Conservation (phyloP, 2,888 invertebrate genomes). For the Sinelater perroti region DNA sequence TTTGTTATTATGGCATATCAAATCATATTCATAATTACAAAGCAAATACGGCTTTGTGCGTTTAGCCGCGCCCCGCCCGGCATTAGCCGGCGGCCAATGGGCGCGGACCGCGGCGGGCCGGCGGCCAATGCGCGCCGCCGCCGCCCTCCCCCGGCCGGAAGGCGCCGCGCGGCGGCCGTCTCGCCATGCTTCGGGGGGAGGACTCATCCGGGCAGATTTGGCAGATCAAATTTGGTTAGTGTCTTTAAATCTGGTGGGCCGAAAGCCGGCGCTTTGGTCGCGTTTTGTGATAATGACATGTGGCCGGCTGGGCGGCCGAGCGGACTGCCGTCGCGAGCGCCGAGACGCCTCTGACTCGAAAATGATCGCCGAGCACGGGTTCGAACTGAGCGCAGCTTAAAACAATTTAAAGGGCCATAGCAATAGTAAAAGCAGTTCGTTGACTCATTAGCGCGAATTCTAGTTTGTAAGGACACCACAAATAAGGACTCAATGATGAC, state of each 20-base stretch:
- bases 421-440: no score
- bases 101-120: slow-evolving; percentile 32
- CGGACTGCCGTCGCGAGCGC: no score
- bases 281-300: slow-evolving; percentile 29
- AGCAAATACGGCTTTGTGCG: slow-evolving; percentile 56
- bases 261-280: slow-evolving; percentile 35
- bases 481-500: slow-evolving; percentile 57
- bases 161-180: slow-evolving; percentile 46
- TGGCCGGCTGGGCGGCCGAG: no score
- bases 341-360: no score
- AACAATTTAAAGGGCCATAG: no score
- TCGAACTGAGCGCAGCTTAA: no score
- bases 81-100: slow-evolving; percentile 39
- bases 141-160: slow-evolving; percentile 43
- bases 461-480: no score
- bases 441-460: no score
- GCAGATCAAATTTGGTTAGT: slow-evolving; percentile 48
- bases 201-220: slow-evolving; percentile 43
- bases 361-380: no score
- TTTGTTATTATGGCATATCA: slow-evolving; percentile 58
- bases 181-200: slow-evolving; percentile 46
- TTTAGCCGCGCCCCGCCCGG: slow-evolving; percentile 45
- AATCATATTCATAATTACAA: slow-evolving; percentile 64
- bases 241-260: slow-evolving; percentile 44
- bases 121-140: slow-evolving; percentile 45